Evolutionary conservation across 2,113 vertebrate species (phyloP), one percentile per base, ranked within the genome.

Genomic region (Smithornis capensis): DNA sequence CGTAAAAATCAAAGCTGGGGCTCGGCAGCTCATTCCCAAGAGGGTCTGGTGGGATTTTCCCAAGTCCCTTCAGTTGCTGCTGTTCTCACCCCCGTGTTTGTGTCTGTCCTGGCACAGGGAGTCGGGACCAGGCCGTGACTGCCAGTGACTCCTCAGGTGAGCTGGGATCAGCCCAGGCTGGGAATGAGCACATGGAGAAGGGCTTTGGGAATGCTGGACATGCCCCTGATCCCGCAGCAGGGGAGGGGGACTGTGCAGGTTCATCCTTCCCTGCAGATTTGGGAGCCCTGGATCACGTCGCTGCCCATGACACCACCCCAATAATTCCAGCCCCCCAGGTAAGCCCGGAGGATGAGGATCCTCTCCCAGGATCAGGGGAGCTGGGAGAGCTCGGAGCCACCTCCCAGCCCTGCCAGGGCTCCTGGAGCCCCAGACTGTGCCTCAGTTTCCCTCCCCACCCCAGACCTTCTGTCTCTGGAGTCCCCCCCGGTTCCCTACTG

Each of bases 251-350:
- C 31, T 55, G 45, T 47, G 45, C 21, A 10, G 40, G 40, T 40
- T 47, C 45, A 35, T 62, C 70, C 0, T 78, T 59, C 29, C n/a
- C 0, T 31, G 50, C 95, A 95, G 95, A 92, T 37, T 1, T 45
- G 50, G 79, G 45, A 13, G 70, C 29, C n/a, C 33, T 55, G 71
- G 83, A 77, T 19, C 40, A 45, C 5, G 1, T 16, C 27, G 64
- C 18, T 0, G 1, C 0, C 49, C 44, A 10, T 0, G 77, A 86
- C 11, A 71, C 35, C 27, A 10, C 19, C 42, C 62, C 50, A 0
- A 69, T 57, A 3, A 38, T 62, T 22, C 33, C 63, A 6, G 0
- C 10, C 33, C 10, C 31, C 4, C 40, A 81, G 92, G 94, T 95
- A 59, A 88, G 80, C 27, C 4, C 1, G 1, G 25, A 7, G 24